phyloP scores from a whole-genome alignment of 1,140 invertebrate genomes.

The Orchestia grillus region DNA sequence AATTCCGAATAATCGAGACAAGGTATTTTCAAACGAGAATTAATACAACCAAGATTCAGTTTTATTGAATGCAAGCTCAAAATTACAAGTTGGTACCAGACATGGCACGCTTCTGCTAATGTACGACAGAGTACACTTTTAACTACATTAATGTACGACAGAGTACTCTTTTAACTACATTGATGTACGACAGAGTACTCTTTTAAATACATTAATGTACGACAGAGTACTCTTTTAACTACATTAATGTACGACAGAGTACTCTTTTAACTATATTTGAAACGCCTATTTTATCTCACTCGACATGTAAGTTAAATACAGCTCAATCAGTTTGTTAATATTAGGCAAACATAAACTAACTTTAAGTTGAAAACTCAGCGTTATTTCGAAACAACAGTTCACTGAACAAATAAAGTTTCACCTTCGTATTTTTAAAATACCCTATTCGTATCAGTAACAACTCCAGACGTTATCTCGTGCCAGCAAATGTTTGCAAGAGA shows the following conservation, averaged over 20 bases:
- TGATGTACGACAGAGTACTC: too few relatives aligned
- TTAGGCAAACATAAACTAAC: background rate
- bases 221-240: too few relatives aligned
- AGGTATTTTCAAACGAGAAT: background rate
- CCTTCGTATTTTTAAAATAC: background rate
- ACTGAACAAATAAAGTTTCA: background rate
- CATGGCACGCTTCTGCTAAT: too few relatives aligned
- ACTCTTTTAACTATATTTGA: too few relatives aligned
- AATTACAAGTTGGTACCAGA: too few relatives aligned
- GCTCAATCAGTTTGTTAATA: background rate
- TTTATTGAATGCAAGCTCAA: background rate
- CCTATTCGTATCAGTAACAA: background rate
- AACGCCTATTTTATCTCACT: background rate
- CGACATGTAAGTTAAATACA: background rate
- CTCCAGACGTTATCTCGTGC: background rate
- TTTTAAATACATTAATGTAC: too few relatives aligned
- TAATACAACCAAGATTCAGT: background rate
- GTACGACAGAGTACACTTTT: too few relatives aligned
- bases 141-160: too few relatives aligned
- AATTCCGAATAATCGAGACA: background rate
- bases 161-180: too few relatives aligned
- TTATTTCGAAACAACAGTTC: background rate
- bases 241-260: too few relatives aligned
- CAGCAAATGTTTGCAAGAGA: too few relatives aligned
- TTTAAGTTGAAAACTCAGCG: background rate